These are phyloP conservation scores for Anguilla megastoma DNA, from an alignment of 2,797 vertebrate genomes.

Conservation along the genomic window DNA sequence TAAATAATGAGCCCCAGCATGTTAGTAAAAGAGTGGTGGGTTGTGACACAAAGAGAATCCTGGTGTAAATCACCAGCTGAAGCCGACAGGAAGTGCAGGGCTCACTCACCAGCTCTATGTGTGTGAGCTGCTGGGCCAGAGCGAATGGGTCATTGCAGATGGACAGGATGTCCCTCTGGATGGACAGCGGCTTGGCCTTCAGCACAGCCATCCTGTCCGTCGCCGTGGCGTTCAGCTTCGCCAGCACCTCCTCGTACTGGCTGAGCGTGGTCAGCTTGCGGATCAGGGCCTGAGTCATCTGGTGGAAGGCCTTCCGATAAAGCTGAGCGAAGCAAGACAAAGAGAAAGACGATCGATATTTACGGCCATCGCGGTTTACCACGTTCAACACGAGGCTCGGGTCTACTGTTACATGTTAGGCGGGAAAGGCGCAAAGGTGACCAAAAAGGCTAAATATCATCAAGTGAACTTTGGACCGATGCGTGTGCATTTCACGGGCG, in stretches of 20 bases:
- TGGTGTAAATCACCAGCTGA: background rate
- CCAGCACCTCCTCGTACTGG: constrained; percentile 91
- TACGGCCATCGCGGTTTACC: background rate
- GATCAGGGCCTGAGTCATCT: constrained; percentile 85
- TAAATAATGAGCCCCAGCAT: background rate
- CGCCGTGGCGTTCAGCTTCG: constrained; percentile 80
- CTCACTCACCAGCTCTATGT: constrained; percentile 87
- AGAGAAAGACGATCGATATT: background rate
- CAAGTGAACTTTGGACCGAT: background rate
- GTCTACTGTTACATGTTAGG: background rate
- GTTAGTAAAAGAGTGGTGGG: background rate
- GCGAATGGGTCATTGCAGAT: constrained; percentile 89
- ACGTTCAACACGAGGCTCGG: background rate
- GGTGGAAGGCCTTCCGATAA: constrained; percentile 83
- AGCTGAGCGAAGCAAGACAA: constrained; percentile 63
- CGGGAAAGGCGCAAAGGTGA: background rate
- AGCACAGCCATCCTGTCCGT: constrained; percentile 79
- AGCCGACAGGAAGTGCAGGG: background rate
- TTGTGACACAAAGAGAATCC: background rate
- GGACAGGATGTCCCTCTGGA: constrained; percentile 85
- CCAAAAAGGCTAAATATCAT: background rate
- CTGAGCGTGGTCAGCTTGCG: constrained; percentile 81
- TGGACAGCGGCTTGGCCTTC: constrained; percentile 85
- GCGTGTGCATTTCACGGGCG: background rate
- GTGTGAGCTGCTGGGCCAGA: constrained; percentile 92